Percentiles rank a stretch among this genome's conserved stretches.
phyloP scores from a whole-genome alignment of 2,113 vertebrate genomes.

The Paradoxurus hermaphroditus region DNA sequence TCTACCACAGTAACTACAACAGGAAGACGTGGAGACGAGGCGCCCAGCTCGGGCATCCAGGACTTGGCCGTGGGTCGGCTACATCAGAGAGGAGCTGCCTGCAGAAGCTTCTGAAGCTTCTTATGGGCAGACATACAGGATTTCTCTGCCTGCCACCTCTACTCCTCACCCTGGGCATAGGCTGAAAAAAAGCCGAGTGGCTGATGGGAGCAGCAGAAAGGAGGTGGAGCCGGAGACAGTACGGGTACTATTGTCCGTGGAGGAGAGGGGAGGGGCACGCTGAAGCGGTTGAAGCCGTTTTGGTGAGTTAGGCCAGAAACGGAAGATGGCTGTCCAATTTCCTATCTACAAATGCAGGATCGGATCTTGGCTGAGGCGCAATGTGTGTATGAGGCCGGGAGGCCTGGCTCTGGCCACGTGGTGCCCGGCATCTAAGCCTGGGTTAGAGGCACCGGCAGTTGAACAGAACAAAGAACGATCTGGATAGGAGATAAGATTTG shows the following conservation, averaged over 20 bases:
- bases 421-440: background rate
- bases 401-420: background rate
- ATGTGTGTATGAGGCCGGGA: background rate
- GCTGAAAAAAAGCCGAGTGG: background rate
- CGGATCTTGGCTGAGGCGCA: fast-evolving
- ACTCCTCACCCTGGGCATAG: background rate
- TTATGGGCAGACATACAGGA: background rate
- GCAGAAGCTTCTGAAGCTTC: background rate
- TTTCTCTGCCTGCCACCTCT: background rate
- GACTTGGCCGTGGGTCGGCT: fast-evolving
- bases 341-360: background rate
- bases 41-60: background rate
- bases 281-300: background rate
- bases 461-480: background rate
- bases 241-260: background rate
- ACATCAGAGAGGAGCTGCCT: background rate
- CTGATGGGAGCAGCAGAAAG: background rate
- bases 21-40: background rate
- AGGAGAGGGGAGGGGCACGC: background rate
- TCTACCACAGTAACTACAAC: background rate
- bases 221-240: background rate
- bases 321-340: background rate
- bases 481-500: background rate
- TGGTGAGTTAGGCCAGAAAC: background rate
- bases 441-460: background rate